These are phyloP conservation scores for Polyommatus iphigenia DNA, from an alignment of 2,888 invertebrate genomes.

Conservation along the genomic window DNA sequence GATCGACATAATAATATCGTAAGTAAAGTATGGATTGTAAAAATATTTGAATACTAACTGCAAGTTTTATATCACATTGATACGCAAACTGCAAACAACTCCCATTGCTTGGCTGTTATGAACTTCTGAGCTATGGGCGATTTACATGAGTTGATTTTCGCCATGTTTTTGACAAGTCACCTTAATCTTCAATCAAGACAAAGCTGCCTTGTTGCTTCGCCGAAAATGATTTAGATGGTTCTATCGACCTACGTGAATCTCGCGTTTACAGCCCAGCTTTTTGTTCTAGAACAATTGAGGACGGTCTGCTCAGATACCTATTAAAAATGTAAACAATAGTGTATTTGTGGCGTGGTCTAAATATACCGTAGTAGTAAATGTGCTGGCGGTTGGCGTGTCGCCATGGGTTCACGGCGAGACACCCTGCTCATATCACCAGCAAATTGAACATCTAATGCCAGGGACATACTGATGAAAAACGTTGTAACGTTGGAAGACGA, in stretches of 20 bases:
- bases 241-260: no score
- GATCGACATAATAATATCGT: no score
- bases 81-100: no score
- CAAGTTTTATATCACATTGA: no score
- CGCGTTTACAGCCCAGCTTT: background rate
- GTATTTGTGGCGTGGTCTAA: slow-evolving; percentile 24
- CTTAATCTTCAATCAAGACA: no score
- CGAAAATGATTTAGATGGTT: no score
- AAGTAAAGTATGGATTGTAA: no score
- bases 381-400: slow-evolving; percentile 25
- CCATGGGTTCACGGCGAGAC: slow-evolving; percentile 23
- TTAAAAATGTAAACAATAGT: slow-evolving; percentile 30
- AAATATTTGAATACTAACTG: no score
- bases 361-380: slow-evolving; percentile 24
- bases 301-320: background rate
- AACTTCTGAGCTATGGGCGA: background rate
- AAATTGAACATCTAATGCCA: slow-evolving; percentile 21
- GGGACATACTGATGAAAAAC: background rate
- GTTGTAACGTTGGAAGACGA: background rate
- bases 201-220: no score
- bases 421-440: slow-evolving; percentile 3
- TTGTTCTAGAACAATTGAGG: background rate
- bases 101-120: no score
- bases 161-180: background rate
- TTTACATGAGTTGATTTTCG: background rate